Evolutionary conservation across 2,113 vertebrate genomes (phyloP).

Genomic region (Nesoenas mayeri): DNA sequence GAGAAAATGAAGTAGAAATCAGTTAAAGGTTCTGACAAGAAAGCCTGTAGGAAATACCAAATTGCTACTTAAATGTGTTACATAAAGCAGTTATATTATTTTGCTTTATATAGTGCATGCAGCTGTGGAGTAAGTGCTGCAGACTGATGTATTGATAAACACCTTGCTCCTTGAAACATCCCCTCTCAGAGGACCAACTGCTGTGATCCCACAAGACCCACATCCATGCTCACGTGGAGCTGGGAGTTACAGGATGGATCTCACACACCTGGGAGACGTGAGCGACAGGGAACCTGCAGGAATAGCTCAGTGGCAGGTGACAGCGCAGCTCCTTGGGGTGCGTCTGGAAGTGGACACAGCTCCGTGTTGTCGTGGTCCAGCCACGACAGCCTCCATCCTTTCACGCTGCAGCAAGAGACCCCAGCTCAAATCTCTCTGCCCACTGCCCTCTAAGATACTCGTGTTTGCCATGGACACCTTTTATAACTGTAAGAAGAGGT

Average conservation of each 20-base stretch:
- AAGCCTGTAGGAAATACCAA: constrained; percentile 3
- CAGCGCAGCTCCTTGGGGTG: not conserved
- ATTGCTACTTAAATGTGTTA: not conserved
- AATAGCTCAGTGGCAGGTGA: not conserved
- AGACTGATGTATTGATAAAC: too few species aligned
- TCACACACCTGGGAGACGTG: not conserved
- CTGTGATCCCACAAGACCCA: not conserved
- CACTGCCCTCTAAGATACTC: not conserved
- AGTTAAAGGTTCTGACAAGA: not conserved
- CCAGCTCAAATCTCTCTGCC: not conserved
- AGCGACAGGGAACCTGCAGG: not conserved
- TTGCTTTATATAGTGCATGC: not conserved
- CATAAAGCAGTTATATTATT: not conserved
- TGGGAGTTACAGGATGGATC: not conserved
- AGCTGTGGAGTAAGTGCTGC: not conserved
- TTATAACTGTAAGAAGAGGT: not conserved
- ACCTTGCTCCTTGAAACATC: not conserved
- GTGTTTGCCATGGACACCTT: not conserved
- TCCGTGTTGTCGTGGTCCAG: rapidly evolving
- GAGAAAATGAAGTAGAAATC: not conserved
- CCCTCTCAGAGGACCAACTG: not conserved
- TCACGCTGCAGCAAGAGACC: not conserved
- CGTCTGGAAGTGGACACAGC: not conserved
- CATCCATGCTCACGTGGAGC: too few species aligned
- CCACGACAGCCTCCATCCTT: not conserved